These are phyloP conservation scores for Excalfactoria chinensis DNA, from an alignment of 2,113 vertebrate species.

Conservation along the genomic window DNA sequence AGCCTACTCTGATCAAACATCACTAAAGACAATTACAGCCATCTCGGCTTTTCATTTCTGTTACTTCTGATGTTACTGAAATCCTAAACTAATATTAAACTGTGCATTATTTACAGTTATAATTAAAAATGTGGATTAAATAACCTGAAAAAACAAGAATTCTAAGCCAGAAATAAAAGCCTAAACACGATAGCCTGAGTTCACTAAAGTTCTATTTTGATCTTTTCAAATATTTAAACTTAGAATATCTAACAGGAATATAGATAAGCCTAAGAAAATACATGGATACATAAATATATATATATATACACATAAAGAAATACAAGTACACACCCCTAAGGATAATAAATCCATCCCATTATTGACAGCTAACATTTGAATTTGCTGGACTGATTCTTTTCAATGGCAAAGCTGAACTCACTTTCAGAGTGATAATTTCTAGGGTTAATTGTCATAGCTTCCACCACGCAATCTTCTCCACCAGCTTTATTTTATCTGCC, in stretches of 20 bases:
- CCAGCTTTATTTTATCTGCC: constrained; percentile 81
- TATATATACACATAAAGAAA: neutral
- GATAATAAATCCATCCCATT: constrained; percentile 66
- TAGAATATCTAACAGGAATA: neutral
- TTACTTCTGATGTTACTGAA: neutral
- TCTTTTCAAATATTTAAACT: neutral
- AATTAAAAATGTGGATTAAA: neutral
- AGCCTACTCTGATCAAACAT: neutral
- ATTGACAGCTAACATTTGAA: constrained; percentile 63
- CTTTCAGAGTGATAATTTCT: constrained; percentile 71
- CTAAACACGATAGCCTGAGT: neutral
- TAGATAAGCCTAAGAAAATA: neutral
- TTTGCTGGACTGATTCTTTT: constrained; percentile 64
- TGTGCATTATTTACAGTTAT: neutral
- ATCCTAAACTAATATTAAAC: neutral
- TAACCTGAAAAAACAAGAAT: neutral
- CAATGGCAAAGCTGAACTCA: constrained; percentile 56
- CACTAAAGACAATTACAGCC: neutral
- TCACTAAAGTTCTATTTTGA: neutral
- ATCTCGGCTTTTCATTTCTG: neutral
- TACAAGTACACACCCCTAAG: constrained; percentile 4
- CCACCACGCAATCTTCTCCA: constrained; percentile 72
- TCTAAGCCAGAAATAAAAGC: neutral
- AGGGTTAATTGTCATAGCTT: constrained; percentile 80
- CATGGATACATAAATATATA: neutral